Evolutionary conservation across 2,797 vertebrate genomes (phyloP).

Genomic region (Gymnoscopelus braueri): DNA sequence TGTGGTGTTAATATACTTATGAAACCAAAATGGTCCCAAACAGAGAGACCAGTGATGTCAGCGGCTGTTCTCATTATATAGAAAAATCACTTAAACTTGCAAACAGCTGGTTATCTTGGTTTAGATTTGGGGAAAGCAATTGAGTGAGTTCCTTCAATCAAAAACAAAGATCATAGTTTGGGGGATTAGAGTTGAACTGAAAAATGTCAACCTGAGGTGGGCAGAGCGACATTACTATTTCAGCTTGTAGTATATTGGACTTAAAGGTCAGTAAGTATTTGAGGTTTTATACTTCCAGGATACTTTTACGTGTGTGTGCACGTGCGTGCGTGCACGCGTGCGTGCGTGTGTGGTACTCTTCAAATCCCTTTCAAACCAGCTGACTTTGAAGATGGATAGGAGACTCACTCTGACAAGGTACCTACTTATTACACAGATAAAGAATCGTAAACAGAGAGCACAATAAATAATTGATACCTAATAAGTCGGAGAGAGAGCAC

Average conservation of each 20-base stretch:
- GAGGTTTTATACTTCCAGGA: neutral
- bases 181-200: constrained; percentile 39
- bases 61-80: constrained; percentile 55
- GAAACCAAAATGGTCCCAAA: constrained; percentile 5
- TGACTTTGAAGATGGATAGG: constrained; percentile 57
- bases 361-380: constrained; percentile 35
- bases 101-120: constrained; percentile 58
- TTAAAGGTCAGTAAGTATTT: constrained; percentile 49
- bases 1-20: constrained; percentile 59
- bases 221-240: neutral
- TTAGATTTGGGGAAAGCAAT: constrained; percentile 44
- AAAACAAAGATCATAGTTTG: constrained; percentile 27
- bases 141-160: constrained; percentile 12
- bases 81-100: constrained; percentile 2
- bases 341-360: neutral
- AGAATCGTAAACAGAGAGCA: constrained; percentile 67
- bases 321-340: too few species aligned
- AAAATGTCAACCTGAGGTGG: constrained; percentile 29
- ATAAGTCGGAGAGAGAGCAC: constrained; percentile 66
- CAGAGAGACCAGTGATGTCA: constrained; percentile 31
- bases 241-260: constrained; percentile 5
- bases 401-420: constrained; percentile 56
- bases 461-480: constrained; percentile 77
- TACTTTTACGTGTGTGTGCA: neutral
- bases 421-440: constrained; percentile 67